Conservation (phyloP, 2,113 vertebrate species). For the Podiceps cristatus region DNA sequence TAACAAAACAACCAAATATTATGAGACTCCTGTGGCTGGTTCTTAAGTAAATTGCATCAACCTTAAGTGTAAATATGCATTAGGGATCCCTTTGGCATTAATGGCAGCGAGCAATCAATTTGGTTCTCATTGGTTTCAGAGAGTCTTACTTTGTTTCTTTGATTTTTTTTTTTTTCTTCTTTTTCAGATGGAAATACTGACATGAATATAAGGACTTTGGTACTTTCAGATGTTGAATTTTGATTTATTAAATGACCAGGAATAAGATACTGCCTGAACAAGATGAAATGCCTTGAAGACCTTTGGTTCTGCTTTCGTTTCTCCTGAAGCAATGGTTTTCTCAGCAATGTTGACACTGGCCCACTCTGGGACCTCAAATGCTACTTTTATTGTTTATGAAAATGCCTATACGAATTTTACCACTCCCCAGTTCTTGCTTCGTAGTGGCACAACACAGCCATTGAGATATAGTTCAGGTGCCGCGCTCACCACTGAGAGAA, state of each 20-base stretch:
- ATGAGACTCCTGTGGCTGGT: accelerated
- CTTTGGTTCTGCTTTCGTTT: slow-evolving; percentile 3
- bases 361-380: slow-evolving; percentile 77
- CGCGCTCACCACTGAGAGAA: slow-evolving; percentile 71
- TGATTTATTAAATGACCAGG: slow-evolving; percentile 23
- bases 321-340: slow-evolving; percentile 83
- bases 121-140: not conserved
- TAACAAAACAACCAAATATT: not conserved
- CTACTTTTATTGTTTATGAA: slow-evolving; percentile 80
- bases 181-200: slow-evolving; percentile 70
- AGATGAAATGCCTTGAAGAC: slow-evolving; percentile 72
- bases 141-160: not conserved
- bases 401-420: slow-evolving; percentile 82
- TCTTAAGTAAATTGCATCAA: not conserved
- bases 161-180: not conserved
- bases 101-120: not conserved
- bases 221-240: slow-evolving; percentile 25
- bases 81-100: not conserved
- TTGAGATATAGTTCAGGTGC: slow-evolving; percentile 70
- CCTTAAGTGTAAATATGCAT: not conserved
- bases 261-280: slow-evolving; percentile 52
- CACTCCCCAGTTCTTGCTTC: slow-evolving; percentile 69
- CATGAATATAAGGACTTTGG: slow-evolving; percentile 59
- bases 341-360: slow-evolving; percentile 76
- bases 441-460: slow-evolving; percentile 60